Evolutionary conservation across 2,888 invertebrate genomes (phyloP), one percentile per base, ranked within the genome.

Genomic region (Perizoma flavofasciatum): DNA sequence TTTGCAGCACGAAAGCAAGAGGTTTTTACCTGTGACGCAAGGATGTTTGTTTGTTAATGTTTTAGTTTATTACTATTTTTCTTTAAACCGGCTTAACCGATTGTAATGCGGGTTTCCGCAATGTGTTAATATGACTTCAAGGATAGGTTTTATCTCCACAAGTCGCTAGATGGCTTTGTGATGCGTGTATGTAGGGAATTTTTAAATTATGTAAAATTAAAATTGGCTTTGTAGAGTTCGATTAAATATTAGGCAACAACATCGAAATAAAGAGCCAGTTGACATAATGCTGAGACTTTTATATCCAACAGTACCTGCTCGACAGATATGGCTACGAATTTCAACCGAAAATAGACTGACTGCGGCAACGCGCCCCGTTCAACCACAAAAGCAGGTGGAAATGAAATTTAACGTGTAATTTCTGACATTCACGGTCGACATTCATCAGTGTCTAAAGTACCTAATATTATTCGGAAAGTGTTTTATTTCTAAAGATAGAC

Each of bases 281-380:
- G 22, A 22, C 22, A 22, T 22, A 22, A 2, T 22, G 22, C 22
- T 22, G n/a, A 9, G 40, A 55, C 50, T 65, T 67, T 60, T 63
- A 10, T 52, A 39, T 45, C 22, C 49, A 52, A 33, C 53, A 10
- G 58, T 65, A 63, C 49, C 48, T 33, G 49, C 49, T 48, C 33
- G 51, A 49, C 63, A 47, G 59, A 65, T 67, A 61, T 59, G 61
- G 58, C 53, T 48, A 61, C 58, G 50, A 46, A 49, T 55, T 57
- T 49, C 22, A 37, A 59, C 61, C 60, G 39, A 55, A 69, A 70
- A 71, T 70, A 75, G 68, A 69, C 48, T 41, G 61, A 55, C 53
- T 59, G 55, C 61, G 61, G 44, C 59, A 48, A 34, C 54, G 55
- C 40, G 33, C 41, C 60, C 63, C 63, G 22, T 22, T 22, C 22